phyloP scores from a whole-genome alignment of 2,113 vertebrate genomes.

The Lamprotornis superbus region DNA sequence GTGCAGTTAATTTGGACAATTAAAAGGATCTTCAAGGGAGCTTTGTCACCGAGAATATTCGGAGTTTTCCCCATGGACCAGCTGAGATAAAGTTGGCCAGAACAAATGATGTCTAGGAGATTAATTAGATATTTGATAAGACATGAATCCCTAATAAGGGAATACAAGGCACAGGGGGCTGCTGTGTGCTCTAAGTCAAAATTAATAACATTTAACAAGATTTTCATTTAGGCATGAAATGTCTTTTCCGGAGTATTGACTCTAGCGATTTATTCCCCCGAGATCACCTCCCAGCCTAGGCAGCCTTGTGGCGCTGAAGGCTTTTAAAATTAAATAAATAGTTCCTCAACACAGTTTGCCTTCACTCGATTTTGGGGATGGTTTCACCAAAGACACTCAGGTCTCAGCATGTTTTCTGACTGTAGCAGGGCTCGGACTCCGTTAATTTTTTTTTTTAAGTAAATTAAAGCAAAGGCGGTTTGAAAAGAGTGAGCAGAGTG shows the following conservation, averaged over 20 bases:
- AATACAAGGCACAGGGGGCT: constrained; percentile 98
- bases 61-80: constrained; percentile 89
- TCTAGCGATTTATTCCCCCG: constrained; percentile 89
- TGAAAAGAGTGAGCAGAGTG: not conserved
- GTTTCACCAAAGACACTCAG: not conserved
- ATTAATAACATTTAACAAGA: constrained; percentile 99
- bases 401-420: not conserved
- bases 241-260: constrained; percentile 96
- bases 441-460: not conserved
- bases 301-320: constrained; percentile 52
- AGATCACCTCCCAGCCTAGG: constrained; percentile 65
- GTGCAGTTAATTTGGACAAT: constrained; percentile 99
- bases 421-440: fast-evolving
- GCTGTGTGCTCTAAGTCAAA: constrained; percentile 97
- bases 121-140: constrained; percentile 99
- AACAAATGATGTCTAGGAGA: constrained; percentile 99
- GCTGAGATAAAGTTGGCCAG: constrained; percentile 93
- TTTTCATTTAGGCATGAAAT: constrained; percentile 99
- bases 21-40: constrained; percentile 99
- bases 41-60: constrained; percentile 92
- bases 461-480: not conserved
- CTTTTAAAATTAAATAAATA: constrained; percentile 48
- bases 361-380: not conserved
- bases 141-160: constrained; percentile 99
- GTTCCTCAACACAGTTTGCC: not conserved